Evolutionary conservation across 2,113 vertebrate species (phyloP), one percentile per base, ranked within the genome.

Genomic region (Falco punctatus): DNA sequence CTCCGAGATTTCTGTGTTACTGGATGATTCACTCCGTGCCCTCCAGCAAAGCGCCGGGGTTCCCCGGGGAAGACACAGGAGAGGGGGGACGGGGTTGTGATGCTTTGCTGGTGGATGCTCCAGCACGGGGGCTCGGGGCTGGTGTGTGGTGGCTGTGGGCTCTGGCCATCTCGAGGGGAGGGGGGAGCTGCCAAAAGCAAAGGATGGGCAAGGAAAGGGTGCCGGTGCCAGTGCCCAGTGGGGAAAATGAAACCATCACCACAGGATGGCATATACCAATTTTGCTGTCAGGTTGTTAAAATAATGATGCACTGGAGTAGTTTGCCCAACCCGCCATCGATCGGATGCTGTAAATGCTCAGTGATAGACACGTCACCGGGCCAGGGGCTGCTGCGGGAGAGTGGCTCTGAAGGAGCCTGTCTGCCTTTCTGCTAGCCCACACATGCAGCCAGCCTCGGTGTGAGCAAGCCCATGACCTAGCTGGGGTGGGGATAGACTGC

Each of bases 1-100:
- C 98, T 98, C 97, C 3, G 97, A 98, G 98, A 95, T 98, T 98
- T 97, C 98, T 97, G 97, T 96, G 96, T 94, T 96, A 96, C 97
- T 84, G 98, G 88, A 90, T 77, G 97, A 97, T 98, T 97, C 98
- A 70, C 97, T 81, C 88, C 27, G 96, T 98, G 98, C 98, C 98
- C 98, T 98, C 87, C 52, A 98, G 98, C 98, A 97, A 98, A 96
- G 98, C 67, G 54, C 89, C 3, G 79, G 54, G 87, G 44, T 67
- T 97, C 97, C 97, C 69, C 21, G 52, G 69, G 88, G 85, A 13
- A 61, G 81, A 55, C 2, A 81, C n/a, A 32, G 85, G 73, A 4
- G 9, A 57, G 46, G 80, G 28, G 61, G 54, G 42, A 57, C 46
- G 33, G n/a, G n/a, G 66, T 5, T 40, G 72, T 0, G 38, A 46